Conservation (phyloP, 2,888 invertebrate genomes). For the Anthoptus insignis region DNA sequence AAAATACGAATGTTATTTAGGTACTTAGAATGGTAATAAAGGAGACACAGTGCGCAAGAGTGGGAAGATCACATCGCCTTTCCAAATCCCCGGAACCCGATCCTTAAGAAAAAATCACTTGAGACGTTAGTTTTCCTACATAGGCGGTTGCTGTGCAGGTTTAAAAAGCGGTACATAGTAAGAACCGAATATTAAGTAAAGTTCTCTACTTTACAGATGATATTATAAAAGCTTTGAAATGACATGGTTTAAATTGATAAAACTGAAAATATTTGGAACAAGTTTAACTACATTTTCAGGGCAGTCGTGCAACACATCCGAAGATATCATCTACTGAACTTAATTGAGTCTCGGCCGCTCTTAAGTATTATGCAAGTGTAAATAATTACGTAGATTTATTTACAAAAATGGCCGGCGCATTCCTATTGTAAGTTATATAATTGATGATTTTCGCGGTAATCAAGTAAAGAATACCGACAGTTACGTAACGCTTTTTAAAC, state of each 20-base stretch:
- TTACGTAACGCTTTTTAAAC: slow-evolving; percentile 49
- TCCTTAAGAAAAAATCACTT: too few relatives aligned
- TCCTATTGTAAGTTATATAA: slow-evolving; percentile 52
- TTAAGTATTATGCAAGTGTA: slow-evolving; percentile 43
- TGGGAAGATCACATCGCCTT: too few relatives aligned
- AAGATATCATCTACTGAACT: slow-evolving; percentile 4
- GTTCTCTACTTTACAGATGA: neutral
- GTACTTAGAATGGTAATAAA: too few relatives aligned
- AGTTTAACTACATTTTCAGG: slow-evolving; percentile 2
- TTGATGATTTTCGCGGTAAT: slow-evolving; percentile 61
- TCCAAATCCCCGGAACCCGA: too few relatives aligned
- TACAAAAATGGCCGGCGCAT: slow-evolving; percentile 44
- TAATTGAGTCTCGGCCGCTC: slow-evolving; percentile 1
- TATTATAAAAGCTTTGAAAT: too few relatives aligned
- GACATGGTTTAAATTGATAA: too few relatives aligned
- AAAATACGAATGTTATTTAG: slow-evolving; percentile 22
- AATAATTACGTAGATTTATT: slow-evolving; percentile 39
- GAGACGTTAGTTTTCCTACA: too few relatives aligned
- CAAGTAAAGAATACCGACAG: slow-evolving; percentile 58
- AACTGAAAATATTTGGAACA: neutral
- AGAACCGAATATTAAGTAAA: neutral
- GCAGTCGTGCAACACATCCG: slow-evolving; percentile 3
- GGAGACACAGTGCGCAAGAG: too few relatives aligned
- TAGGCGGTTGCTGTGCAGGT: too few relatives aligned
- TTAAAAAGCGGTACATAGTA: too few relatives aligned